phyloP scores from a whole-genome alignment of 35 echinoderm and acorn worm species.

The Chiridota heheva region DNA sequence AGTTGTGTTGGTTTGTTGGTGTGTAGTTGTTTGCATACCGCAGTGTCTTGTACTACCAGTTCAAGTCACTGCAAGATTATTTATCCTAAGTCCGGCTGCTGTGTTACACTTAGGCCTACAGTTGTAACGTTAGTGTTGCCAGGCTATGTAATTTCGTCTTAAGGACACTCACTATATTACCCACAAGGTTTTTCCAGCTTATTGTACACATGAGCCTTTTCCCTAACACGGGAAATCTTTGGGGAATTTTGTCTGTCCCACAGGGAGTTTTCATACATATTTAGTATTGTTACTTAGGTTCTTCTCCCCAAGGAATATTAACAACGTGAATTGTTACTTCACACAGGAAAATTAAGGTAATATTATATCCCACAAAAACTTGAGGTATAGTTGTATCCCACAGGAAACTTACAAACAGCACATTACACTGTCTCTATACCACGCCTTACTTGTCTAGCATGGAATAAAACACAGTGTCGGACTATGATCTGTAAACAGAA shows the following conservation, averaged over 20 bases:
- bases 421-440: too few relatives aligned
- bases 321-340: background rate
- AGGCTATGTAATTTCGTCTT: too few relatives aligned
- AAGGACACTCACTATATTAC: too few relatives aligned
- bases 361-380: background rate
- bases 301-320: background rate
- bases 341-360: background rate
- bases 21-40: background rate
- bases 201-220: too few relatives aligned
- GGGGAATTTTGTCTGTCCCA: too few relatives aligned
- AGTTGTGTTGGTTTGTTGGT: background rate
- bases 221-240: too few relatives aligned
- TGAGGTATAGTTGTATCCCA: background rate
- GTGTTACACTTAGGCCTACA: too few relatives aligned
- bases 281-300: background rate
- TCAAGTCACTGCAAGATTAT: background rate
- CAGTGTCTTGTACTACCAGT: background rate
- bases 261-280: too few relatives aligned
- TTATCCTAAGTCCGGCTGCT: too few relatives aligned
- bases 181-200: too few relatives aligned
- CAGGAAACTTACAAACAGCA: constrained; percentile 3
- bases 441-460: too few relatives aligned
- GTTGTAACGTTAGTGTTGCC: too few relatives aligned
- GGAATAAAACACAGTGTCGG: background rate
- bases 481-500: background rate